Percentiles rank a stretch among this genome's conserved stretches.
Conservation (phyloP, 2,888 invertebrate genomes). For the Megaustenia siamemsis region DNA sequence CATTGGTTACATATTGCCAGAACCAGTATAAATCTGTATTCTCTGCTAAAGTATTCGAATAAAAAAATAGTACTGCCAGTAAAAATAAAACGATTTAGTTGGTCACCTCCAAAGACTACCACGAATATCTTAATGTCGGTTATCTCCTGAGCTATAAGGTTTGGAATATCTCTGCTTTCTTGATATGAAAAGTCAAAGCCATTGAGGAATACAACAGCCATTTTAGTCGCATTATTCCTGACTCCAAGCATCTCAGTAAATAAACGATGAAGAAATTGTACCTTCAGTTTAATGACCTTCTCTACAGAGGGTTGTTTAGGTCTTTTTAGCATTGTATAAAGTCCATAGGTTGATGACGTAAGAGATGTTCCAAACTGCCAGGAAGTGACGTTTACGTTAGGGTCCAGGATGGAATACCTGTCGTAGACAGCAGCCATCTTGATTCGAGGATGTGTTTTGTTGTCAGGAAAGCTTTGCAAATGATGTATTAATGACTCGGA, state of each 20-base stretch:
- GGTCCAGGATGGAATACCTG: not conserved
- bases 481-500: no score
- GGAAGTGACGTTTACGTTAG: not conserved
- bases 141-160: not conserved
- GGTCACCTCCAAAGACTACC: not conserved
- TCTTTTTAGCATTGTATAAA: no score
- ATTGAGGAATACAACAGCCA: not conserved
- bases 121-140: not conserved
- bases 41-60: no score
- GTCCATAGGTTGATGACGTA: not conserved
- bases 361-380: not conserved
- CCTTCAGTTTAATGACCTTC: not conserved
- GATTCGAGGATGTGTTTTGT: not conserved
- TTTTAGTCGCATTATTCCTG: not conserved
- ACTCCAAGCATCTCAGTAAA: slow-evolving; percentile 10
- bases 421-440: not conserved
- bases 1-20: no score
- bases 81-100: no score
- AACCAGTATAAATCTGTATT: no score
- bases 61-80: no score
- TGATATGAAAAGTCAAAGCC: not conserved
- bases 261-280: not conserved
- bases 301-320: not conserved
- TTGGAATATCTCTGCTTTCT: not conserved
- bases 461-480: not conserved